Conservation (phyloP, 2,113 vertebrate genomes). For the Marcusenius ussheri region DNA sequence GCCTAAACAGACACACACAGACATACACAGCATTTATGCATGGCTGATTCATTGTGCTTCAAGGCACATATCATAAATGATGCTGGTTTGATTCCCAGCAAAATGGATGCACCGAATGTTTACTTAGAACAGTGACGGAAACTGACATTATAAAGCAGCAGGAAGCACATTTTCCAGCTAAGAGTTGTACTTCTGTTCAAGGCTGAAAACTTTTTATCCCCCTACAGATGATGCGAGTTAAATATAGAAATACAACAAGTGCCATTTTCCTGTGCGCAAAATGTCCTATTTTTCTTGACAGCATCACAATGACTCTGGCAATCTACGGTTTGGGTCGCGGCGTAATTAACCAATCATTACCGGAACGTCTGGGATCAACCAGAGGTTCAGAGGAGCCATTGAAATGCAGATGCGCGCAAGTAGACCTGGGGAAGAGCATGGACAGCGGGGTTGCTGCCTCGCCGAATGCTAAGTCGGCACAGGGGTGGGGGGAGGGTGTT, state of each 20-base stretch:
- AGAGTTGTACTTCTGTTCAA: not conserved
- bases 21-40: not conserved
- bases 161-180: not conserved
- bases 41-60: not conserved
- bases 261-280: not conserved
- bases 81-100: not conserved
- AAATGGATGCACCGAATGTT: not conserved
- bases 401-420: not conserved
- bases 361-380: not conserved
- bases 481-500: not conserved
- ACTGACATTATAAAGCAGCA: not conserved
- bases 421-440: not conserved
- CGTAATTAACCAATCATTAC: constrained; percentile 9
- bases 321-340: not conserved
- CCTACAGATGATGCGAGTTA: not conserved
- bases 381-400: not conserved
- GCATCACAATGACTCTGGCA: constrained; percentile 1
- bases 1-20: not conserved
- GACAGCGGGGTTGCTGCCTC: not conserved
- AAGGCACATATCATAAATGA: not conserved
- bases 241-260: constrained; percentile 10
- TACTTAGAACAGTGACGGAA: not conserved
- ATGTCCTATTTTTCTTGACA: constrained; percentile 8
- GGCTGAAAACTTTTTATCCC: not conserved
- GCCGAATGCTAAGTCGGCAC: not conserved